Percentiles rank a stretch among this genome's conserved stretches.
Conservation (phyloP, 53 echinoderm and acorn worm species). For the Holothuria scabra region DNA sequence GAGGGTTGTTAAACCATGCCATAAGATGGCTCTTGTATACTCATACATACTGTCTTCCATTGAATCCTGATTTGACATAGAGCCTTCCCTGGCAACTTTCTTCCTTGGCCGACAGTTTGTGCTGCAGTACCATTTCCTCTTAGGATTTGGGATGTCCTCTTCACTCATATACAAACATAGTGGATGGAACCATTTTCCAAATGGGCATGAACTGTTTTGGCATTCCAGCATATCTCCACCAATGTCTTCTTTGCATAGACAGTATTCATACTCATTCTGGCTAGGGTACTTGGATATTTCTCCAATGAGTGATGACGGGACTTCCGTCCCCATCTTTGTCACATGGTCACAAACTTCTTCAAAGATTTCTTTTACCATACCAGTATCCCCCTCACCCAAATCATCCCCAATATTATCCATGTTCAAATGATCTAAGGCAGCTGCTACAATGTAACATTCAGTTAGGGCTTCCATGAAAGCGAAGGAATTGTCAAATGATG, state of each 20-base stretch:
- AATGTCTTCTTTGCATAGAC: neutral
- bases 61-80: neutral
- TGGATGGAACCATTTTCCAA: neutral
- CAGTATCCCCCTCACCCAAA: neutral
- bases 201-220: neutral
- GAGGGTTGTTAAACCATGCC: neutral
- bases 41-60: neutral
- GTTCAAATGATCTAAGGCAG: neutral
- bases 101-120: neutral
- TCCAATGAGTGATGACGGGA: no score
- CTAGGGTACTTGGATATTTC: no score
- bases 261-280: neutral
- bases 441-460: neutral
- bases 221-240: neutral
- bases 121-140: neutral
- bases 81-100: neutral
- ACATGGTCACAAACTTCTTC: neutral
- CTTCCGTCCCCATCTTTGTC: neutral
- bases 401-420: neutral
- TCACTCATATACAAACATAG: neutral
- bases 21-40: conserved; percentile 19
- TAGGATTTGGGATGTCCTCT: neutral
- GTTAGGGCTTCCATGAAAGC: neutral
- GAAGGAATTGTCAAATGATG: neutral
- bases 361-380: neutral